Conservation (phyloP, 2,888 invertebrate species). For the Dolomedes plantarius region DNA sequence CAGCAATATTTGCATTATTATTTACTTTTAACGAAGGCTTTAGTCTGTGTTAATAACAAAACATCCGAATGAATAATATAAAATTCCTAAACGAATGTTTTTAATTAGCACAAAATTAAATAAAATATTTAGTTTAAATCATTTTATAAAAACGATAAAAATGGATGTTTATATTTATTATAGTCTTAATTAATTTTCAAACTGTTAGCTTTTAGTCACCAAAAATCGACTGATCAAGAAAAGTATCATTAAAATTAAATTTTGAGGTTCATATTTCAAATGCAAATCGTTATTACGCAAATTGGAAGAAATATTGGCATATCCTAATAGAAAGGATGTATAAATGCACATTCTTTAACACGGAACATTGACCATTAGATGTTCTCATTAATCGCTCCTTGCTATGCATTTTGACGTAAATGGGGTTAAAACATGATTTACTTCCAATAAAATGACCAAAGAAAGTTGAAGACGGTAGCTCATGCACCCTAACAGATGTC, state of each 20-base stretch:
- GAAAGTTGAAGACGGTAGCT: not conserved
- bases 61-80: no score
- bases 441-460: slow-evolving; percentile 15
- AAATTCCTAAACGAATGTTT: no score
- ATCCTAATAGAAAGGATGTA: not conserved
- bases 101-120: no score
- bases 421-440: slow-evolving; percentile 2
- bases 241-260: not conserved
- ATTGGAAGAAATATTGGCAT: not conserved
- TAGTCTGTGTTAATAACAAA: no score
- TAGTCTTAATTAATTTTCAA: no score
- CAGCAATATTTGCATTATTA: no score
- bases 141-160: no score
- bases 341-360: not conserved
- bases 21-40: no score
- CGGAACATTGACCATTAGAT: not conserved
- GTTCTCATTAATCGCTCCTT: not conserved
- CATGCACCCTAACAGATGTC: slow-evolving; percentile 8
- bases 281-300: not conserved
- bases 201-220: no score
- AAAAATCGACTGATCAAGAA: no score
- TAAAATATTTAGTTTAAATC: no score
- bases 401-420: slow-evolving; percentile 1
- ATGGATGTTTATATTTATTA: no score
- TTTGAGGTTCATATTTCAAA: not conserved